phyloP scores from a whole-genome alignment of 2,888 invertebrate species.

The Melinopterus prodromus region DNA sequence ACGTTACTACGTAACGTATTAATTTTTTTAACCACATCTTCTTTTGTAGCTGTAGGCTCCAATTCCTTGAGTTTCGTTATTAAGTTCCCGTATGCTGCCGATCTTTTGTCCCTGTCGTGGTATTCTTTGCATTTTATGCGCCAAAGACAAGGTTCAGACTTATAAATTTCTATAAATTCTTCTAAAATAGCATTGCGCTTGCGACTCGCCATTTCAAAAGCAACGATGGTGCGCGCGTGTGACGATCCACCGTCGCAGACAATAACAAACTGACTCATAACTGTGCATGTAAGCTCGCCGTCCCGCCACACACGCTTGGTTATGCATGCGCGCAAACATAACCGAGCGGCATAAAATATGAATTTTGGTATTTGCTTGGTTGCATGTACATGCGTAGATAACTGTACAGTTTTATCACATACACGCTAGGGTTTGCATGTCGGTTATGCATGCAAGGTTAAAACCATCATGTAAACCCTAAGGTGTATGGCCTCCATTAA shows the following conservation, averaged over 20 bases:
- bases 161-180: slow-evolving; percentile 23
- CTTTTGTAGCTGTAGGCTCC: slow-evolving; percentile 36
- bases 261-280: not conserved
- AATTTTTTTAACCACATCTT: slow-evolving; percentile 41
- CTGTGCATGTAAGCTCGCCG: not conserved
- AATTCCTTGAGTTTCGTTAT: slow-evolving; percentile 14
- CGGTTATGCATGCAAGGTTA: not conserved
- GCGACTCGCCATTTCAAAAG: not conserved
- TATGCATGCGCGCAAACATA: not conserved
- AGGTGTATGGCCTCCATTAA: not conserved
- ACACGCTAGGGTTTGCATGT: not conserved
- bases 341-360: not conserved
- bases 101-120: slow-evolving; percentile 36
- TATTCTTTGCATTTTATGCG: slow-evolving; percentile 41
- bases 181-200: not conserved
- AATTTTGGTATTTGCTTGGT: not conserved
- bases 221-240: not conserved
- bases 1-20: not conserved
- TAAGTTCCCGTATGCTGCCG: slow-evolving; percentile 14
- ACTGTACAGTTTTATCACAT: not conserved
- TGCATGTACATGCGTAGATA: not conserved
- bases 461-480: not conserved
- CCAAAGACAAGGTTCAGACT: slow-evolving; percentile 39
- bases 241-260: not conserved
- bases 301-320: not conserved